These are phyloP conservation scores for Sapayoa aenigma DNA, from an alignment of 2,113 vertebrate genomes.

Conservation along the genomic window DNA sequence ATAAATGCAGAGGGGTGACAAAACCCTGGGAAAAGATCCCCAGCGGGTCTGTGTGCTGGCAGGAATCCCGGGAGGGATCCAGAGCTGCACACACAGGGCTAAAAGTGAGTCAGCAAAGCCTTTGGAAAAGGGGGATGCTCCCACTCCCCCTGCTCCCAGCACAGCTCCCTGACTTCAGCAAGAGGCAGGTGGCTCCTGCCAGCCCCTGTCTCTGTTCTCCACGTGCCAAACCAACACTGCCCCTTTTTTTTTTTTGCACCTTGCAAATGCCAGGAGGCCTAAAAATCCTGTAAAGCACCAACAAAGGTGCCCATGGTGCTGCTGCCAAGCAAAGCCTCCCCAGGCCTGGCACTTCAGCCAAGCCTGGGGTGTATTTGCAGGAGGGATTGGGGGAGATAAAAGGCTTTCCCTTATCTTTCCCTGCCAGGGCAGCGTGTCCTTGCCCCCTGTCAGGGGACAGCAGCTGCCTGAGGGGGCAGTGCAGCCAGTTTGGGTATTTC, in stretches of 20 bases:
- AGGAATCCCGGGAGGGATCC: not conserved
- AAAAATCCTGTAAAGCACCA: not conserved
- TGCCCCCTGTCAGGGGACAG: not conserved
- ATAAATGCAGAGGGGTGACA: not conserved
- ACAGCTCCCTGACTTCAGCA: not conserved
- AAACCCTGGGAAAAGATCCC: not conserved
- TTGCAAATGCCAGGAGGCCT: not conserved
- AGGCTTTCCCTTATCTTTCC: not conserved
- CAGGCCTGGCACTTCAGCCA: not conserved
- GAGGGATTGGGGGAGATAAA: not conserved
- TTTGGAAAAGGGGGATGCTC: not conserved
- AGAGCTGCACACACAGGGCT: rapidly evolving
- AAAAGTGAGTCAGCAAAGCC: not conserved
- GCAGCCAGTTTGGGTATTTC: not conserved
- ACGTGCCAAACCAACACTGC: not conserved
- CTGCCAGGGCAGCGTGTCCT: not conserved
- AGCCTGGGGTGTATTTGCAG: not conserved
- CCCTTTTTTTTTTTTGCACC: not conserved
- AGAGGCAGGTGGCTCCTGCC: not conserved
- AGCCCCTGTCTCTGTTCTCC: not conserved
- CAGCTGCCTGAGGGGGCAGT: not conserved
- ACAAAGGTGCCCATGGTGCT: rapidly evolving
- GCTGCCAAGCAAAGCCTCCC: not conserved
- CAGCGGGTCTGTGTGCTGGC: not conserved
- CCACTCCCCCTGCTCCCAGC: not conserved